Conservation (phyloP, 2,113 vertebrate genomes). For the Pelvicachromis taeniatus region DNA sequence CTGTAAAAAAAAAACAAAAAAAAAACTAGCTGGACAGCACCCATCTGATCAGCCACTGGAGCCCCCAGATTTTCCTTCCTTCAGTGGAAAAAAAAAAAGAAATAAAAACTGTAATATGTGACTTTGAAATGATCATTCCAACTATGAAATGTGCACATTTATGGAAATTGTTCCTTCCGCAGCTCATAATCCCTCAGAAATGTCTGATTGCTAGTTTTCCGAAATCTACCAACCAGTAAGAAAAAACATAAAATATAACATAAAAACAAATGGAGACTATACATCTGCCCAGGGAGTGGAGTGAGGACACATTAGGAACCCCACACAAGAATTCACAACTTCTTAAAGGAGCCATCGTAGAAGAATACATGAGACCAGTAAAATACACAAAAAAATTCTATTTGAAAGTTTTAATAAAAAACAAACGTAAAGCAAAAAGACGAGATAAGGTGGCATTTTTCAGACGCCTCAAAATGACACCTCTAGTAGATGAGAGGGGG, state of each 20-base stretch:
- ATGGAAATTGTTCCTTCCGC: background rate
- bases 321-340: background rate
- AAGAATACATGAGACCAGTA: background rate
- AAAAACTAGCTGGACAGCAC: background rate
- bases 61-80: background rate
- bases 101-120: background rate
- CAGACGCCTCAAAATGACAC: background rate
- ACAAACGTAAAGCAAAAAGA: background rate
- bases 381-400: background rate
- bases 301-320: background rate
- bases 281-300: background rate
- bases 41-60: background rate
- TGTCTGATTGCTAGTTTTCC: background rate
- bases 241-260: background rate
- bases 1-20: no score
- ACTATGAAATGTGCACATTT: background rate
- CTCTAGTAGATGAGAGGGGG: accelerated
- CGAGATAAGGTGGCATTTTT: background rate
- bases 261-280: background rate
- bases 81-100: background rate
- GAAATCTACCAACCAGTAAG: background rate
- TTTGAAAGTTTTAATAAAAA: background rate
- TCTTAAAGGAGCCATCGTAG: background rate
- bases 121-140: background rate
- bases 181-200: background rate